These are phyloP conservation scores for Anas georgica DNA, from an alignment of 2,797 vertebrate genomes.

Conservation along the genomic window DNA sequence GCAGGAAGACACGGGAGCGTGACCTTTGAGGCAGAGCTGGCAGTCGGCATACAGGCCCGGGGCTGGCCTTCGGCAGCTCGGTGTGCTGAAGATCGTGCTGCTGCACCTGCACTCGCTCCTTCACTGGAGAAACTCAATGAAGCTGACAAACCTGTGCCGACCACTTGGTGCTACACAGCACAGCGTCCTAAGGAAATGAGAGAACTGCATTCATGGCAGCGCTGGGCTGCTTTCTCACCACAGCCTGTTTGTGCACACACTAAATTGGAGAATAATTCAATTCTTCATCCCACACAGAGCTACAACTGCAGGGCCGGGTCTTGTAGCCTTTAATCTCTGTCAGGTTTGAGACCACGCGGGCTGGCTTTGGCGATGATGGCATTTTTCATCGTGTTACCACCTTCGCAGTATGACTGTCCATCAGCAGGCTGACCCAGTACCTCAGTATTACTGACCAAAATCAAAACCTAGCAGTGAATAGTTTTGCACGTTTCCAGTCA, in stretches of 20 bases:
- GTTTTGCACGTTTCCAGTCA: not conserved
- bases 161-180: not conserved
- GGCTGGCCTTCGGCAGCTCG: not conserved
- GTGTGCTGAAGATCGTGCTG: not conserved
- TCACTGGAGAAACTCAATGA: not conserved
- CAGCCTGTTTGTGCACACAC: not conserved
- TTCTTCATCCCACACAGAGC: not conserved
- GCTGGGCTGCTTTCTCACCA: not conserved
- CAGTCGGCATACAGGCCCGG: rapidly evolving
- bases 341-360: not conserved
- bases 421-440: not conserved
- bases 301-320: not conserved
- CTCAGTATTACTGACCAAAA: not conserved
- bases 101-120: not conserved
- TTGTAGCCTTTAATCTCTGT: not conserved
- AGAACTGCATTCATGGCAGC: not conserved
- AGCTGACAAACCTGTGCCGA: not conserved
- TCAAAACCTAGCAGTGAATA: not conserved
- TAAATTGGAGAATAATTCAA: not conserved
- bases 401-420: not conserved
- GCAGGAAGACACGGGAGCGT: not conserved
- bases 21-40: not conserved
- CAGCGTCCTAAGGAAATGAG: not conserved
- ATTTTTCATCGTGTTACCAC: not conserved
- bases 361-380: rapidly evolving